phyloP scores from a whole-genome alignment of 2,113 vertebrate species.

The Lichenostomus cassidix region DNA sequence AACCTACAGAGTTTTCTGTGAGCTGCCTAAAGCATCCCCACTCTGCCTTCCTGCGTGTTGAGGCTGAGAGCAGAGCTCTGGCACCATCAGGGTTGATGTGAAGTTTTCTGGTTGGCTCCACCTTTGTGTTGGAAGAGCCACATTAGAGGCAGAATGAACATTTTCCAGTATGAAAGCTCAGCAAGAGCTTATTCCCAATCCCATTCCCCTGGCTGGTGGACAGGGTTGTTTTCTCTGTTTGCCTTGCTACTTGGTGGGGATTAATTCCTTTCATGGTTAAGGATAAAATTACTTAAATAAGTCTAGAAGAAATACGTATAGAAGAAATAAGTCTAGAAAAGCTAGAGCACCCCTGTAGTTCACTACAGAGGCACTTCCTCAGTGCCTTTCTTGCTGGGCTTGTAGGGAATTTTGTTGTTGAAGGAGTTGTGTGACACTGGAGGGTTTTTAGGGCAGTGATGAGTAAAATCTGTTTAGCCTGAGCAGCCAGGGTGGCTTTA shows the following conservation, averaged over 20 bases:
- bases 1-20: background rate
- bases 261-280: background rate
- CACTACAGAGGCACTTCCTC: background rate
- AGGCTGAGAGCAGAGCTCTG: background rate
- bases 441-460: background rate
- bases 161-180: background rate
- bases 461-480: background rate
- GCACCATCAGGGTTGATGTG: background rate
- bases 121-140: background rate
- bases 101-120: background rate
- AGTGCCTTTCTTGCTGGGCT: background rate
- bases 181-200: background rate
- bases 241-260: background rate
- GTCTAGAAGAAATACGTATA: too few relatives aligned
- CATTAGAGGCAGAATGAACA: background rate
- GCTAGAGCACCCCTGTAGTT: background rate
- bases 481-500: background rate
- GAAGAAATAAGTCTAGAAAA: background rate
- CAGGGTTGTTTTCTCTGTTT: background rate
- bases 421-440: background rate
- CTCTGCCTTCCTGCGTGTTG: background rate
- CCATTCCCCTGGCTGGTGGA: background rate
- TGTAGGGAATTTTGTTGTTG: background rate
- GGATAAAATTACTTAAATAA: background rate
- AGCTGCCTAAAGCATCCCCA: background rate